Evolutionary conservation across 1,140 invertebrate species (phyloP), one percentile per base, ranked within the genome.

Genomic region (Orchesella cincta): DNA sequence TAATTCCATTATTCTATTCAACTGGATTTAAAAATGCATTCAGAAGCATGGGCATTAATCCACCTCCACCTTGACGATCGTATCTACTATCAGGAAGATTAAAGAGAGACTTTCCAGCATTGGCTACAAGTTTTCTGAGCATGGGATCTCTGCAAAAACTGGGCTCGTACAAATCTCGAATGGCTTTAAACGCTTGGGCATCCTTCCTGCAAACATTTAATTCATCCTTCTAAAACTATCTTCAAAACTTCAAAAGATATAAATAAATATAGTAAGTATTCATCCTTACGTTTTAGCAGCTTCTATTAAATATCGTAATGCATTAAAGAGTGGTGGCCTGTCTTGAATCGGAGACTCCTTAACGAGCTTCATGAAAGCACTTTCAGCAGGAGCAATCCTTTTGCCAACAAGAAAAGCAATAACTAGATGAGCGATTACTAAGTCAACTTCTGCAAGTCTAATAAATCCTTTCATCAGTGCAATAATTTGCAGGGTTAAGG

Each of bases 121-220:
- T 36, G 12, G 23, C 70, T 29, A 81, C 74, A 33, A 78, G 57
- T 74, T 76, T 81, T 12, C 78, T 36, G 31, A 81, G 70, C 31
- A 76, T 67, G n/a, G 78, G 78, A 74, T 77, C 73, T 54, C 80
- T 34, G 29, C 31, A 77, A 51, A 81, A 81, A 74, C 80, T 81
- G 1, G 78, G 78, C n/a, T 79, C 78, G 39, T 81, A 81, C 20
- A 81, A 52, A 36, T 81, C 78, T 28, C 64, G 64, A 70, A 81
- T 79, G 31, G 73, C 29, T 29, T 67, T 57, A 71, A 81, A 81
- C 14, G 78, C 74, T 36, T 75, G 64, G 1, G 80, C 1, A 46
- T 75, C 54, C 5, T 79, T 79, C 57, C 80, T 81, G 29, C 0
- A 75, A 71, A 31, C 18, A 34, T 51, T 54, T 33, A 23, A 72